Evolutionary conservation across 2,888 invertebrate genomes (phyloP), one percentile per base, ranked within the genome.

Genomic region (Minunthozetes semirufus): DNA sequence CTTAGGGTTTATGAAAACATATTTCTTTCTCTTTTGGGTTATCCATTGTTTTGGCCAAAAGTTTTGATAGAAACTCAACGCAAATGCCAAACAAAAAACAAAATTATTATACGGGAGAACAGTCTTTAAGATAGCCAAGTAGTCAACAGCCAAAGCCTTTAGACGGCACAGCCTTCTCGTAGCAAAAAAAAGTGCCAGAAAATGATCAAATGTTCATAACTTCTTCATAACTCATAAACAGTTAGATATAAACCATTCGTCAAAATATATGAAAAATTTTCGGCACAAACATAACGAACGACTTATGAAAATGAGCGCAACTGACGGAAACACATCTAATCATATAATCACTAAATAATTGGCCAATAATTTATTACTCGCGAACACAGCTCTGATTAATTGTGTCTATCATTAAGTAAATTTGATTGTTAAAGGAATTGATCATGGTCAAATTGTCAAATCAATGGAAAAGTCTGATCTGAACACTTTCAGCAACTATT

Each of bases 191-290:
- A 6, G n/a, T 50, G 50, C n/a, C 50, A 50, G 50, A 50, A 50
- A n/a, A 50, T 50, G 50, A 50, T 50, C 50, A 50, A 50, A 50
- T 50, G 50, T 50, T 50, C 19, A 50, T 50, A 50, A 50, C 50
- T 50, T 50, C 50, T 50, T 50, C 50, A 50, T 50, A 50, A 50
- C 50, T 50, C 19, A 50, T 50, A 50, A 50, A 50, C 19, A 50
- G n/a, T 19, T 50, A 50, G n/a, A 50, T 50, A 50, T 50, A 50
- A 50, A 50, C 19, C 50, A 50, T 50, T 50, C 19, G 19, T 50
- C 50, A 50, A 50, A 50, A 50, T 50, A 50, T n/a, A 50, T 50
- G 50, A 50, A 50, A 50, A 42, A 50, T 50, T 19, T 50, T 50
- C 19, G 50, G 50, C 33, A 2, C n/a, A 50, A 50, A 50, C 19